A percentile compares a stretch with the other conserved stretches of the same genome.
These are phyloP conservation scores for Drosophila rubida DNA, from an alignment of 2,888 invertebrate species.

Conservation along the genomic window DNA sequence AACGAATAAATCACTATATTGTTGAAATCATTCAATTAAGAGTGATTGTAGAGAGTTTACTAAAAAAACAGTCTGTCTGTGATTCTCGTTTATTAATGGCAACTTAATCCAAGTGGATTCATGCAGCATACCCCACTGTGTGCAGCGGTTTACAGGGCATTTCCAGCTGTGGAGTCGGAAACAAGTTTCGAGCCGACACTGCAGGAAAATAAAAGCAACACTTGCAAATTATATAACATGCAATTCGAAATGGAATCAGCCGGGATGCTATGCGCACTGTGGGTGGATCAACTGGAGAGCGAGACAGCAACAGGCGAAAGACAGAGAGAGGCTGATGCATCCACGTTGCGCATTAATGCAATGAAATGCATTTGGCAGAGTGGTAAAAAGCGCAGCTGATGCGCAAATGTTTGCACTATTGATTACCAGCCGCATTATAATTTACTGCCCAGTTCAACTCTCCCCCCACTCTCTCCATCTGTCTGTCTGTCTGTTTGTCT, in stretches of 20 bases:
- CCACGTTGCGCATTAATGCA: conserved; percentile 59
- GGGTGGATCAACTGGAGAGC: background rate
- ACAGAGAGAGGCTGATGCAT: background rate
- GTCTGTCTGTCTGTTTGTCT: background rate
- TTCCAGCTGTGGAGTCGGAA: conserved; percentile 28
- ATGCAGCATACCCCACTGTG: background rate
- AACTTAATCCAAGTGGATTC: background rate
- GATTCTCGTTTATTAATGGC: no score
- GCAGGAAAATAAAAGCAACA: conserved; percentile 57
- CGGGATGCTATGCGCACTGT: conserved; percentile 5
- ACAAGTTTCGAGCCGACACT: conserved; percentile 57
- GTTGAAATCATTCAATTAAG: no score
- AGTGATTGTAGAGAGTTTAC: no score
- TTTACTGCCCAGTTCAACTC: conserved; percentile 31
- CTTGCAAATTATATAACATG: conserved; percentile 65
- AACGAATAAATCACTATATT: no score
- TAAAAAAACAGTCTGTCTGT: no score
- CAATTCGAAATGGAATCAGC: conserved; percentile 18
- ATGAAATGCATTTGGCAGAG: conserved; percentile 42
- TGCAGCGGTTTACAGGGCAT: background rate
- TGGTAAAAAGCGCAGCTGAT: conserved; percentile 59
- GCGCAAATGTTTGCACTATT: conserved; percentile 76
- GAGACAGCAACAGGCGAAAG: background rate
- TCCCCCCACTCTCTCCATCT: no score
- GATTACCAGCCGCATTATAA: conserved; percentile 69